A percentile compares a stretch with the other conserved stretches of the same genome.
These are phyloP conservation scores for Poeciliopsis presidionis DNA, from an alignment of 2,797 vertebrate genomes.

Conservation along the genomic window DNA sequence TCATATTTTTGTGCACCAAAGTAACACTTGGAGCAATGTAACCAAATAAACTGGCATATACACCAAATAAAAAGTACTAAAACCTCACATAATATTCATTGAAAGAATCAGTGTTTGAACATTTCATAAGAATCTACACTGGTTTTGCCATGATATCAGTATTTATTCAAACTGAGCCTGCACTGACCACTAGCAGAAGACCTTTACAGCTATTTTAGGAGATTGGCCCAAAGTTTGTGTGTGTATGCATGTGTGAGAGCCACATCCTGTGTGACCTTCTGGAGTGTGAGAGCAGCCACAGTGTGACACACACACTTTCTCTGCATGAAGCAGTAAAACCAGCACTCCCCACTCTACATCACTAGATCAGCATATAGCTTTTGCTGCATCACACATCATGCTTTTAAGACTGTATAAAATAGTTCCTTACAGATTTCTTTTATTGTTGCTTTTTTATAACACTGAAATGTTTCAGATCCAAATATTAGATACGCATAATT, in stretches of 20 bases:
- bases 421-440: not conserved
- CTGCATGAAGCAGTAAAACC: conserved; percentile 57
- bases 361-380: conserved; percentile 56
- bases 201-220: conserved; percentile 60
- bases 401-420: conserved; percentile 8
- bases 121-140: not conserved
- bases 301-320: conserved; percentile 61
- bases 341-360: conserved; percentile 63
- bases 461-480: not conserved
- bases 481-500: not conserved
- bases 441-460: not conserved
- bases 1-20: not conserved
- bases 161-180: conserved; percentile 7
- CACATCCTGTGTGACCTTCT: conserved; percentile 79
- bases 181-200: conserved; percentile 23
- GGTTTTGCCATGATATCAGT: not conserved
- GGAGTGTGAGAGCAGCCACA: conserved; percentile 73
- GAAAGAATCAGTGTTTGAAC: not conserved
- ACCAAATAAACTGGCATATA: not conserved
- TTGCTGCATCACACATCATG: conserved; percentile 56
- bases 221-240: conserved; percentile 43
- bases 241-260: conserved; percentile 46
- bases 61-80: not conserved
- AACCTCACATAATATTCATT: not conserved
- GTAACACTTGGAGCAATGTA: not conserved